These are phyloP conservation scores for Hemitrygon akajei DNA, from an alignment of 2,797 vertebrate genomes.

Conservation along the genomic window DNA sequence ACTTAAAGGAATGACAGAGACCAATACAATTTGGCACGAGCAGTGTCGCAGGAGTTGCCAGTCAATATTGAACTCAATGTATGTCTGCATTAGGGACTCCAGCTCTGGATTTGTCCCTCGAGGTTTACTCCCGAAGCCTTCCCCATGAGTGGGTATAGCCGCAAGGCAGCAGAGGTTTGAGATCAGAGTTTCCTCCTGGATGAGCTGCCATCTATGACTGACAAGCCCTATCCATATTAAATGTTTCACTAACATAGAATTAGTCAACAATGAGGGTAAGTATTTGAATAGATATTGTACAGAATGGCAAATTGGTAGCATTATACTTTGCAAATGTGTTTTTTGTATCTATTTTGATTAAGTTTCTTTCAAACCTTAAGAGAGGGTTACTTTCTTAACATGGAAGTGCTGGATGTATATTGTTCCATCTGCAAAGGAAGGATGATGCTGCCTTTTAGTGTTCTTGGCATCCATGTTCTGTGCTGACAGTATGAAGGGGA, in stretches of 20 bases:
- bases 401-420: not conserved
- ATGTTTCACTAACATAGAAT: not conserved
- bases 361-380: not conserved
- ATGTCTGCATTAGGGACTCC: no score
- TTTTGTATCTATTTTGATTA: not conserved
- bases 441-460: not conserved
- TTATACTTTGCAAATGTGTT: not conserved
- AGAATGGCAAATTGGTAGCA: not conserved
- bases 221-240: no score
- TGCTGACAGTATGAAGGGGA: not conserved
- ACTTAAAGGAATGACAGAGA: no score
- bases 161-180: no score
- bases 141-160: no score
- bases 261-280: not conserved
- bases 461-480: not conserved
- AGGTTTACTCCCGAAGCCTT: no score
- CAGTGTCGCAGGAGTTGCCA: no score
- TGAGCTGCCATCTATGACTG: no score
- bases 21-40: no score
- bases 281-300: not conserved
- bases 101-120: no score
- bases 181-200: no score
- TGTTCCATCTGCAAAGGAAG: slow-evolving; percentile 25
- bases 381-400: not conserved
- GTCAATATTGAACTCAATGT: no score